Evolutionary conservation across 2,888 invertebrate genomes (phyloP).

Genomic region (Pyrgus malvae): DNA sequence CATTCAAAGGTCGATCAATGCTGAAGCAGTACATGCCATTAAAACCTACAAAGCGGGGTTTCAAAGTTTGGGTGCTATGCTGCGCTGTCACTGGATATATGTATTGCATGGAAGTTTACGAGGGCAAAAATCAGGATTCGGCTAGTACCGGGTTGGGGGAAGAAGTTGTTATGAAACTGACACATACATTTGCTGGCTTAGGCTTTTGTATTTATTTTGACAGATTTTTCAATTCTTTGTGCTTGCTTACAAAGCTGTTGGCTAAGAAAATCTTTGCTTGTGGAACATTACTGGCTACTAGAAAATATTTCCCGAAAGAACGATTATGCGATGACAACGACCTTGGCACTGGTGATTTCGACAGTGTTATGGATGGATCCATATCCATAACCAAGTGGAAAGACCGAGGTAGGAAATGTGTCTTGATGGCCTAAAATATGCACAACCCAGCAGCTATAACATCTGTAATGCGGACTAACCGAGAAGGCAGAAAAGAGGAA

Average conservation of each 20-base stretch:
- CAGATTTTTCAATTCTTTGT: background rate
- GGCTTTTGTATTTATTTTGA: background rate
- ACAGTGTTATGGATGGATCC: background rate
- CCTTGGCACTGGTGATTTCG: background rate
- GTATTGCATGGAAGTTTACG: background rate
- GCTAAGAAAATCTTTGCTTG: background rate
- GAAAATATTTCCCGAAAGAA: background rate
- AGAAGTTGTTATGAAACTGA: background rate
- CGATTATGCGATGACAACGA: background rate
- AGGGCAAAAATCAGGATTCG: background rate
- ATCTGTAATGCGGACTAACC: background rate
- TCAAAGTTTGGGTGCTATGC: too few species aligned
- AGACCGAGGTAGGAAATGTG: background rate
- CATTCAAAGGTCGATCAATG: too few species aligned
- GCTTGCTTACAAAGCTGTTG: background rate
- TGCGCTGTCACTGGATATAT: too few species aligned
- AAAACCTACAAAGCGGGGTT: too few species aligned
- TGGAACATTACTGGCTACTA: background rate
- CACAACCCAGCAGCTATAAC: background rate
- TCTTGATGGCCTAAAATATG: background rate
- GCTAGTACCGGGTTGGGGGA: background rate
- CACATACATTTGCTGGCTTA: background rate
- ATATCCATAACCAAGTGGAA: background rate
- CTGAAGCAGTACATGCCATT: too few species aligned
- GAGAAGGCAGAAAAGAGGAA: background rate